A percentile compares a stretch with the other conserved stretches of the same genome.
These are phyloP conservation scores for Stictocephala bisonia DNA, from an alignment of 2,888 invertebrate genomes.

Conservation along the genomic window DNA sequence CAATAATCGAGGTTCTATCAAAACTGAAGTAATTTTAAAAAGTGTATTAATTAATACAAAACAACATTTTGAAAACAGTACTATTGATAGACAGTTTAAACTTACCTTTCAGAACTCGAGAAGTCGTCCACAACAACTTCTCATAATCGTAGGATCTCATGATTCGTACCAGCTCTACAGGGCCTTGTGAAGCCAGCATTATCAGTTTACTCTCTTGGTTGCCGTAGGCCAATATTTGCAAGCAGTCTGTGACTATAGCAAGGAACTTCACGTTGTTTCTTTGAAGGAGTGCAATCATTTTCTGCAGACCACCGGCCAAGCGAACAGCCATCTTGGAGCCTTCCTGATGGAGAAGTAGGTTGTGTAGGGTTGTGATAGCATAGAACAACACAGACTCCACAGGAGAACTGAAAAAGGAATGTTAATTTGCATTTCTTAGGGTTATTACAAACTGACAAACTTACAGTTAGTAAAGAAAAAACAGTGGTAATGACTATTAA, in stretches of 20 bases:
- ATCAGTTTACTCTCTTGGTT: slow-evolving; percentile 98
- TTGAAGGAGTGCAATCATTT: slow-evolving; percentile 96
- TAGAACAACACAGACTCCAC: slow-evolving; percentile 98
- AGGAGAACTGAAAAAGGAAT: slow-evolving; percentile 75
- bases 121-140: slow-evolving; percentile 99
- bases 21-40: too few species aligned
- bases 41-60: too few species aligned
- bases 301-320: slow-evolving; percentile 96
- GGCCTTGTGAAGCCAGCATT: slow-evolving; percentile 95
- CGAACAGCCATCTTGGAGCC: slow-evolving; percentile 98
- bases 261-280: slow-evolving; percentile 98
- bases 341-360: slow-evolving; percentile 96
- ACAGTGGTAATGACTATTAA: too few species aligned
- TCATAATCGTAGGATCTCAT: slow-evolving; percentile 98
- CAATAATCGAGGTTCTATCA: too few species aligned
- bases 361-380: slow-evolving; percentile 98
- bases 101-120: slow-evolving; percentile 92
- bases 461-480: too few species aligned
- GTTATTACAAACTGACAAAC: background rate
- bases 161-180: slow-evolving; percentile 95
- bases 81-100: too few species aligned
- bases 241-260: slow-evolving; percentile 98
- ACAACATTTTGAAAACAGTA: too few species aligned
- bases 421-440: too few species aligned
- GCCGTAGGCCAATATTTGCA: slow-evolving; percentile 97